Evolutionary conservation across 2,888 invertebrate species (phyloP).

Genomic region (Andricus curvator): DNA sequence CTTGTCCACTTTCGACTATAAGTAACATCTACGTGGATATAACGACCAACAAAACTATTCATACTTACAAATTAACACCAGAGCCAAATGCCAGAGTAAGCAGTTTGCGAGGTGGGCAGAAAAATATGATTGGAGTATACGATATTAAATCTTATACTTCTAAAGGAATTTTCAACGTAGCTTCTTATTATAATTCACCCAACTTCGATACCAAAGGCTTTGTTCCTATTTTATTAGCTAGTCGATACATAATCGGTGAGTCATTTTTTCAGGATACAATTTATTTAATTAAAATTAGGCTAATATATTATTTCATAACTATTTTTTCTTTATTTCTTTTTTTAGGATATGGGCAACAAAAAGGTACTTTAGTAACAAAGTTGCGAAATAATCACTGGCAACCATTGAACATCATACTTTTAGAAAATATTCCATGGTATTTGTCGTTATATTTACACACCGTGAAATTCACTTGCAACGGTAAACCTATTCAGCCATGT

Average conservation of each 20-base stretch:
- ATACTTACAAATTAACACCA: constrained; percentile 84
- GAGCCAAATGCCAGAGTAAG: constrained; percentile 81
- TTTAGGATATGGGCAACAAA: constrained; percentile 93
- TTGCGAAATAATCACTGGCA: constrained; percentile 90
- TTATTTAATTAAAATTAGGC: not conserved
- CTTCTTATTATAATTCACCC: constrained; percentile 80
- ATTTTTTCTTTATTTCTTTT: constrained; percentile 30
- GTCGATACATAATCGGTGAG: constrained; percentile 85
- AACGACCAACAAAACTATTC: constrained; percentile 81
- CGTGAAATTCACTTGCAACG: constrained; percentile 83
- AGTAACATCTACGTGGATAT: constrained; percentile 92
- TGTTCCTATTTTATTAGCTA: constrained; percentile 87
- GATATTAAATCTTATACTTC: constrained; percentile 79
- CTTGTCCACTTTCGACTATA: constrained; percentile 88
- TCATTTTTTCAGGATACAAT: not conserved
- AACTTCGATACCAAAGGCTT: constrained; percentile 80
- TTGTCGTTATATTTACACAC: constrained; percentile 94
- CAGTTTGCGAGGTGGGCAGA: constrained; percentile 86
- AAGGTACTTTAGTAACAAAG: constrained; percentile 92
- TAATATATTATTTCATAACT: constrained; percentile 1
- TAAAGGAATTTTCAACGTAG: constrained; percentile 84
- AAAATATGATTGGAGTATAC: constrained; percentile 85
- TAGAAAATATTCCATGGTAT: constrained; percentile 96
- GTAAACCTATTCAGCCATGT: constrained; percentile 81
- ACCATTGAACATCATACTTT: constrained; percentile 87